Evolutionary conservation across 1,140 invertebrate genomes (phyloP).

Genomic region (Limonius californicus): DNA sequence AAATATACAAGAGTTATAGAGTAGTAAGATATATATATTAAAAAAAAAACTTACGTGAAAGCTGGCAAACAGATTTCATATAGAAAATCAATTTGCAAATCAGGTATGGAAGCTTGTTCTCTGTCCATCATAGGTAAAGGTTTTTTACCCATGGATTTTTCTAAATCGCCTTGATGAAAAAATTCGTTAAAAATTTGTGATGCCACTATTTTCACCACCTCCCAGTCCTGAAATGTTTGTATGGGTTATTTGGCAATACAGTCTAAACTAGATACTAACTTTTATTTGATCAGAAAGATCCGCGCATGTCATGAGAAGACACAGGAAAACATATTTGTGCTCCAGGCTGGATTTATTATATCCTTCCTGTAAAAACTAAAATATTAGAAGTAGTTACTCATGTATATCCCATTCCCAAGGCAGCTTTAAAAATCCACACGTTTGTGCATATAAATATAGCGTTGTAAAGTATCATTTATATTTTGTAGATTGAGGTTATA

Average conservation of each 20-base stretch:
- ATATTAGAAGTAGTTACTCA: too few relatives aligned
- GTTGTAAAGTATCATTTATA: too few relatives aligned
- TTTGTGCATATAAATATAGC: too few relatives aligned
- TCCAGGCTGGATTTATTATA: conserved; percentile 58
- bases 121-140: conserved; percentile 80
- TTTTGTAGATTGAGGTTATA: too few relatives aligned
- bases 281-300: conserved; percentile 87
- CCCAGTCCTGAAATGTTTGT: conserved; percentile 54
- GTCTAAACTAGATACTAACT: too few relatives aligned
- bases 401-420: too few relatives aligned
- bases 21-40: conserved; percentile 26
- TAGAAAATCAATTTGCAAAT: conserved; percentile 78
- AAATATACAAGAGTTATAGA: conserved; percentile 22
- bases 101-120: conserved; percentile 76
- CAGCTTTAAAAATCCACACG: too few relatives aligned
- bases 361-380: conserved; percentile 47
- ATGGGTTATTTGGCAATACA: too few relatives aligned
- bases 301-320: conserved; percentile 77
- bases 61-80: conserved; percentile 49
- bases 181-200: conserved; percentile 80
- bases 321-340: conserved; percentile 60
- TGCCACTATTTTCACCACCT: conserved; percentile 62
- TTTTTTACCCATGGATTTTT: conserved; percentile 73
- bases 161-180: conserved; percentile 83
- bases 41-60: conserved; percentile 42